Percentiles rank a stretch among this genome's conserved stretches.
phyloP scores from a whole-genome alignment of 1,140 invertebrate species.

The Anastatus disparis region DNA sequence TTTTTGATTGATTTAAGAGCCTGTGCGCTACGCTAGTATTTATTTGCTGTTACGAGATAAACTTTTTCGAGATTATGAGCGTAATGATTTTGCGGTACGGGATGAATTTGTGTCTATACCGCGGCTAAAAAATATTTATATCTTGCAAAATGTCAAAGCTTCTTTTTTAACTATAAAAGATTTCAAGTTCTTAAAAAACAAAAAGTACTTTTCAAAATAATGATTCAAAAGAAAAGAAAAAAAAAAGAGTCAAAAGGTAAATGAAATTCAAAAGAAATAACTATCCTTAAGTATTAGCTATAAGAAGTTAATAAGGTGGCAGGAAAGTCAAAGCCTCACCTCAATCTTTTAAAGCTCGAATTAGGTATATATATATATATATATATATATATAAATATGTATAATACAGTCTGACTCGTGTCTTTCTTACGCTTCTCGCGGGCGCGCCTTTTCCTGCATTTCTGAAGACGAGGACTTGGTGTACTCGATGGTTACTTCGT shows the following conservation, averaged over 20 bases:
- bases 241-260: too few relatives aligned
- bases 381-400: too few relatives aligned
- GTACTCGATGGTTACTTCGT: conserved; percentile 31
- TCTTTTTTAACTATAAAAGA: not conserved
- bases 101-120: too few relatives aligned
- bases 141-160: too few relatives aligned
- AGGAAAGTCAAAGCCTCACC: conserved; percentile 58
- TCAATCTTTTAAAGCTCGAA: conserved; percentile 64
- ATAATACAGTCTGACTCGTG: not conserved
- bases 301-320: too few relatives aligned
- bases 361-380: too few relatives aligned
- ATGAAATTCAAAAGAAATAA: too few relatives aligned
- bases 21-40: conserved; percentile 12
- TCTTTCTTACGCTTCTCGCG: not conserved
- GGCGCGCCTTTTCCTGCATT: conserved; percentile 67
- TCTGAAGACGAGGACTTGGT: conserved; percentile 61
- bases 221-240: too few relatives aligned
- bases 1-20: conserved; percentile 17
- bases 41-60: not conserved
- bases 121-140: too few relatives aligned
- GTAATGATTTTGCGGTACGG: too few relatives aligned
- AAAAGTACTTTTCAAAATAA: not conserved
- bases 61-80: too few relatives aligned
- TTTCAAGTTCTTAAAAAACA: not conserved
- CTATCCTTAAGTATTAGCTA: too few relatives aligned